A percentile compares a stretch with the other conserved stretches of the same genome.
Evolutionary conservation across 64 coral and sea anemone genomes (phyloP).

Genomic region (Montipora efflorescens): DNA sequence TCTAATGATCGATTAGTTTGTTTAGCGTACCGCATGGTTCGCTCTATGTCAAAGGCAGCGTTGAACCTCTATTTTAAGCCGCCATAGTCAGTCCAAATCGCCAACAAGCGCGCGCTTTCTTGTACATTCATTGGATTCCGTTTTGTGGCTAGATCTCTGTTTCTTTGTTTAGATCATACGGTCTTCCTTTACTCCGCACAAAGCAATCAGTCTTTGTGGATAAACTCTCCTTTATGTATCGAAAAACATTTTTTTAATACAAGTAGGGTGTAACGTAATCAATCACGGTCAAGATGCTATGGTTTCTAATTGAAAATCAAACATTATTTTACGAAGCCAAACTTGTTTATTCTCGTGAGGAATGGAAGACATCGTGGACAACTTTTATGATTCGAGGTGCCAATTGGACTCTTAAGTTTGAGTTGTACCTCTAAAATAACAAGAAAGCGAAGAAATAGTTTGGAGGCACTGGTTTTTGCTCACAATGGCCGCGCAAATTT

Average conservation of each 20-base stretch:
- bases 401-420: too few species aligned
- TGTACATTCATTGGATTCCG: not conserved
- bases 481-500: not conserved
- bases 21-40: constrained; percentile 7
- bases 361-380: not conserved
- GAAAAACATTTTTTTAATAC: not conserved
- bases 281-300: not conserved
- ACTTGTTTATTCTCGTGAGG: not conserved
- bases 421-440: too few species aligned
- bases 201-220: not conserved
- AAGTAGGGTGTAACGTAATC: not conserved
- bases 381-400: not conserved
- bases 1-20: constrained; percentile 49
- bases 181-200: not conserved
- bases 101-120: not conserved
- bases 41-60: not conserved
- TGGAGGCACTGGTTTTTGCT: too few species aligned
- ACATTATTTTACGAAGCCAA: not conserved
- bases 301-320: not conserved
- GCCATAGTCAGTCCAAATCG: not conserved
- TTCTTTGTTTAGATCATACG: too few species aligned
- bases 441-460: too few species aligned
- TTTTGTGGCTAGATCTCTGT: not conserved
- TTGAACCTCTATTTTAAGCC: not conserved
- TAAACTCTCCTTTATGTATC: not conserved